These are phyloP conservation scores for Scaptomyza reducta DNA, from an alignment of 2,888 invertebrate species.

Conservation along the genomic window DNA sequence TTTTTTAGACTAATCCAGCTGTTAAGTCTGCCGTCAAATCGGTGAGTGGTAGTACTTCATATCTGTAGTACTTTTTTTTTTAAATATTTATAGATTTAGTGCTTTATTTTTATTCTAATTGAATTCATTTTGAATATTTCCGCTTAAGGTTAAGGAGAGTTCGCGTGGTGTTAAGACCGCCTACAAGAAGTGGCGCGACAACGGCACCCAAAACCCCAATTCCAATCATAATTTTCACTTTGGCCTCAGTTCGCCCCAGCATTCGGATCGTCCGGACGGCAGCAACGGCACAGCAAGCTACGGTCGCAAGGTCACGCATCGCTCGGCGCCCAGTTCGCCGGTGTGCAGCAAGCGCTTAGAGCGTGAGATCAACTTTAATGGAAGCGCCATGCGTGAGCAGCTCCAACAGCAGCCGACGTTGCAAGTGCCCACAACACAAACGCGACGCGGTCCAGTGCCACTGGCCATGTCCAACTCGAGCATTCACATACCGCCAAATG, in stretches of 20 bases:
- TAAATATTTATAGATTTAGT: neutral
- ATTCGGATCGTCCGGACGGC: conserved; percentile 82
- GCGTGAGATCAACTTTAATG: conserved; percentile 40
- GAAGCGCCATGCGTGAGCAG: conserved; percentile 61
- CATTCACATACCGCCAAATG: conserved; percentile 82
- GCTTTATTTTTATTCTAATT: conserved; percentile 5
- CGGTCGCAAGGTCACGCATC: conserved; percentile 70
- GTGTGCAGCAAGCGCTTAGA: conserved; percentile 85
- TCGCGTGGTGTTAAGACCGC: conserved; percentile 91
- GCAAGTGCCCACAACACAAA: conserved; percentile 34
- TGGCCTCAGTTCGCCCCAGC: conserved; percentile 80
- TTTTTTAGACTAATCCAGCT: conserved; percentile 95
- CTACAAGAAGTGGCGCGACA: conserved; percentile 88
- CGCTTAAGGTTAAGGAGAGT: conserved; percentile 88
- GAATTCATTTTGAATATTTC: neutral
- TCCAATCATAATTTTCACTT: conserved; percentile 77
- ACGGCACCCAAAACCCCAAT: conserved; percentile 77
- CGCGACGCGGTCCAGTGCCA: conserved; percentile 65
- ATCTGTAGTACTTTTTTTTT: neutral
- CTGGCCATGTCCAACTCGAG: conserved; percentile 83
- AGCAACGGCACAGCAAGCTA: conserved; percentile 36
- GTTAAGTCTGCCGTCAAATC: conserved; percentile 96
- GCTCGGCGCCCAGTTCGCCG: conserved; percentile 89
- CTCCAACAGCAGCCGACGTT: conserved; percentile 34
- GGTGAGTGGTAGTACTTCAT: conserved; percentile 87